phyloP scores from a whole-genome alignment of 2,888 invertebrate species.

The Halocaridina rubra region DNA sequence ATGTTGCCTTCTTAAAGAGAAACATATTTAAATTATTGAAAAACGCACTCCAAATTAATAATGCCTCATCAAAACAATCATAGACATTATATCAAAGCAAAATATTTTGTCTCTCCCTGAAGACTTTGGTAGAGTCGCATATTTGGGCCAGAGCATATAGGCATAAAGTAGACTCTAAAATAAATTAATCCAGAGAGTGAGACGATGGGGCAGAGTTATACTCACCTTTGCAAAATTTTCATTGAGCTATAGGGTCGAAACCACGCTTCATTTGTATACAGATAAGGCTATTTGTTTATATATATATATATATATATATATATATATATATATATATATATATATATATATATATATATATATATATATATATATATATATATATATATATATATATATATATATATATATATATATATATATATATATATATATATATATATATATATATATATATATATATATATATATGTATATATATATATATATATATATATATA shows the following conservation, averaged over 20 bases:
- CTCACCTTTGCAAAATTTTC: not conserved
- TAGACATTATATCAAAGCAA: no score
- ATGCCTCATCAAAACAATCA: no score
- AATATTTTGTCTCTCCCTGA: no score
- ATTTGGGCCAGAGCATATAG: no score
- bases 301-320: not conserved
- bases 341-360: not conserved
- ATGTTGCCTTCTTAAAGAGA: no score
- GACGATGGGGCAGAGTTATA: no score
- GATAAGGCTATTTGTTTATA: not conserved
- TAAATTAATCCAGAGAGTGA: no score
- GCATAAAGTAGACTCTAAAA: no score
- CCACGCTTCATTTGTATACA: not conserved
- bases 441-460: slow-evolving; percentile 4
- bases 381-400: not conserved
- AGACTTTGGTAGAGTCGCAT: no score
- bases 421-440: slow-evolving; percentile 12
- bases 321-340: not conserved
- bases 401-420: slow-evolving; percentile 11
- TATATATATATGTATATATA: slow-evolving; percentile 1
- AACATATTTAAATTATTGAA: no score
- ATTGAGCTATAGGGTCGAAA: no score
- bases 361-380: not conserved
- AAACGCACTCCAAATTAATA: no score
- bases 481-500: slow-evolving; percentile 15